Evolutionary conservation across 2,888 invertebrate genomes (phyloP).

Genomic region (Danaus chrysippus): DNA sequence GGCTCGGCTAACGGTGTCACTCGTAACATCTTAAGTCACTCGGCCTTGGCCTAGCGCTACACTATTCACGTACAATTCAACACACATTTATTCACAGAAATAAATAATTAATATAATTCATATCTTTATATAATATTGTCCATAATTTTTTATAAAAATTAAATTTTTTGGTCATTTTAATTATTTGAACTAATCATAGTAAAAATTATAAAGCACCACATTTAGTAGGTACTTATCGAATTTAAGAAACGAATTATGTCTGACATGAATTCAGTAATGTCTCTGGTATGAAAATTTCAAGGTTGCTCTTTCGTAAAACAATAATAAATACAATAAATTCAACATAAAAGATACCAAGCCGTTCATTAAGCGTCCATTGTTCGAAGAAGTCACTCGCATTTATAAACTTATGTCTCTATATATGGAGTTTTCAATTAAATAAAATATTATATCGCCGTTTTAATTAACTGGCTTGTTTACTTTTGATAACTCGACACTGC

Average conservation of each 20-base stretch:
- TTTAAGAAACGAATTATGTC: too few species aligned
- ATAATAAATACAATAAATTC: conserved; percentile 25
- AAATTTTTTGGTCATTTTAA: too few species aligned
- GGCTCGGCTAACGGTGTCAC: conserved; percentile 49
- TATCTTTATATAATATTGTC: not conserved
- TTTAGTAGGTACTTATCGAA: too few species aligned
- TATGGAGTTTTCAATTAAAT: too few species aligned
- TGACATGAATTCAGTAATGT: not conserved
- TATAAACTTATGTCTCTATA: not conserved
- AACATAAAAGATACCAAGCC: conserved; percentile 17
- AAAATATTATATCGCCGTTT: too few species aligned
- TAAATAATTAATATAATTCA: conserved; percentile 5
- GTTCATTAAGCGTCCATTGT: conserved; percentile 23
- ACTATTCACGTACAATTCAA: conserved; percentile 29
- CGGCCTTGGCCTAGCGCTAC: conserved; percentile 74
- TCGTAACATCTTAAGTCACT: conserved; percentile 57
- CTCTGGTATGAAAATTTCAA: conserved; percentile 20
- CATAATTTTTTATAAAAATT: too few species aligned
- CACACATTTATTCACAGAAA: conserved; percentile 19
- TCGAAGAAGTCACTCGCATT: not conserved
- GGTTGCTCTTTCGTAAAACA: conserved; percentile 29
- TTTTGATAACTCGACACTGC: too few species aligned
- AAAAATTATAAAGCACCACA: too few species aligned
- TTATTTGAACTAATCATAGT: too few species aligned
- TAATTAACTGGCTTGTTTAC: too few species aligned